phyloP scores from a whole-genome alignment of 2,888 invertebrate species.

The Orthosia incerta region DNA sequence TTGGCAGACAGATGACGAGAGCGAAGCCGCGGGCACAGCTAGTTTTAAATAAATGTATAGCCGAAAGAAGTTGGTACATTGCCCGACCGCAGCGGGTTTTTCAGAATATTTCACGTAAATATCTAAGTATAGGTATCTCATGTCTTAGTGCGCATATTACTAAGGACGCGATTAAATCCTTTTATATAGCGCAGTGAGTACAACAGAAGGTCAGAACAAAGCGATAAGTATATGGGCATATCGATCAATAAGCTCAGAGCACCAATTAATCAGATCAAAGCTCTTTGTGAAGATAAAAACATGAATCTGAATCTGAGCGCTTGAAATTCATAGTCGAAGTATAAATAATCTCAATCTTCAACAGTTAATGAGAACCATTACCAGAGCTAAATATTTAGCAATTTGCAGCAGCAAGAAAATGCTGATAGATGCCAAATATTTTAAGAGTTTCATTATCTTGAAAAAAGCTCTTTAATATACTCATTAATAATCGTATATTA shows the following conservation, averaged over 20 bases:
- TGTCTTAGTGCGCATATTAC: not conserved
- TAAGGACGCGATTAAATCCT: conserved; percentile 4
- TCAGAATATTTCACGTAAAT: not conserved
- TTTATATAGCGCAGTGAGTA: not conserved
- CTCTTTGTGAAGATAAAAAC: conserved; percentile 27
- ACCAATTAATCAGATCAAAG: conserved; percentile 28
- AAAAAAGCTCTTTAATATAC: conserved; percentile 17
- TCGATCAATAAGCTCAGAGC: conserved; percentile 22
- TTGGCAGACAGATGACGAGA: too few relatives aligned
- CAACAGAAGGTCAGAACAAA: not conserved
- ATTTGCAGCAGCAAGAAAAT: not conserved
- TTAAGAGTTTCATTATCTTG: not conserved
- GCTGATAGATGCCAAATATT: conserved; percentile 22
- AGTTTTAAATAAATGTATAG: not conserved
- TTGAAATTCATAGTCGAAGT: conserved; percentile 11
- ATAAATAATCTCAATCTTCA: conserved; percentile 10
- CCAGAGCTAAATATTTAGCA: conserved; percentile 9
- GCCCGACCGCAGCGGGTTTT: not conserved
- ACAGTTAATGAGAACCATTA: conserved; percentile 17
- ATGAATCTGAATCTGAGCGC: conserved; percentile 18
- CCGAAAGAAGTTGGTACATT: not conserved
- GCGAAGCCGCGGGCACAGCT: too few relatives aligned
- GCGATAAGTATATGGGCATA: not conserved
- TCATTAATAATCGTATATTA: conserved; percentile 35
- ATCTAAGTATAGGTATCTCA: too few relatives aligned